Percentiles rank a stretch among this genome's conserved stretches.
Conservation (phyloP, 2,113 vertebrate genomes). For the Zapornia atra region DNA sequence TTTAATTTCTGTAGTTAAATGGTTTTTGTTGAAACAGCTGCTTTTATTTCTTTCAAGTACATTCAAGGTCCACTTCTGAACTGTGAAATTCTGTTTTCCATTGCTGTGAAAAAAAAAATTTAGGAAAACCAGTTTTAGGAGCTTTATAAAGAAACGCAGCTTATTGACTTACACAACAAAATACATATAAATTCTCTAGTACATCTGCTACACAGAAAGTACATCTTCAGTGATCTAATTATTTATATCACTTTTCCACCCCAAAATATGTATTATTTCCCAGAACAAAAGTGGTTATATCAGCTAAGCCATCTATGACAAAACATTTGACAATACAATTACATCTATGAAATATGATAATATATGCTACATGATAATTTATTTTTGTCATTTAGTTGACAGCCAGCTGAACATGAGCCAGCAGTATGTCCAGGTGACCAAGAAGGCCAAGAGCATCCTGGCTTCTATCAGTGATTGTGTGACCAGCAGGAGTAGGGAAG, state of each 20-base stretch:
- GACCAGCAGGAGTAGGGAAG: no score
- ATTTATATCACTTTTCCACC: background rate
- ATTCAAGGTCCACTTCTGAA: conserved; percentile 58
- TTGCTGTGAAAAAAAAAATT: conserved; percentile 49
- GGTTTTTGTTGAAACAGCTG: conserved; percentile 72
- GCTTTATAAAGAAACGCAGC: background rate
- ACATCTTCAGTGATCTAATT: background rate
- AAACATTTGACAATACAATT: background rate
- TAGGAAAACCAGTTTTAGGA: background rate
- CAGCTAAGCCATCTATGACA: background rate
- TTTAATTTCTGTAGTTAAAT: conserved; percentile 21
- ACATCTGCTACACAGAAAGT: background rate
- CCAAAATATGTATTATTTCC: background rate
- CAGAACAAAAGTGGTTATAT: background rate
- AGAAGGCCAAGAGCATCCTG: no score
- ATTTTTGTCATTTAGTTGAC: no score
- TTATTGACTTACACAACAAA: background rate
- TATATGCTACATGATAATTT: background rate
- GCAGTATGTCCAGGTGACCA: no score
- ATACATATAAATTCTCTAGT: background rate
- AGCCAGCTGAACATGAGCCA: no score
- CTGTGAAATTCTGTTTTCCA: background rate
- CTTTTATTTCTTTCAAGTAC: conserved; percentile 63
- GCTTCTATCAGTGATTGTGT: no score
- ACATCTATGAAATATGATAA: background rate